A percentile compares a stretch with the other conserved stretches of the same genome.
Evolutionary conservation across 1,140 invertebrate species (phyloP).

Genomic region (Scaptomyza graminum): DNA sequence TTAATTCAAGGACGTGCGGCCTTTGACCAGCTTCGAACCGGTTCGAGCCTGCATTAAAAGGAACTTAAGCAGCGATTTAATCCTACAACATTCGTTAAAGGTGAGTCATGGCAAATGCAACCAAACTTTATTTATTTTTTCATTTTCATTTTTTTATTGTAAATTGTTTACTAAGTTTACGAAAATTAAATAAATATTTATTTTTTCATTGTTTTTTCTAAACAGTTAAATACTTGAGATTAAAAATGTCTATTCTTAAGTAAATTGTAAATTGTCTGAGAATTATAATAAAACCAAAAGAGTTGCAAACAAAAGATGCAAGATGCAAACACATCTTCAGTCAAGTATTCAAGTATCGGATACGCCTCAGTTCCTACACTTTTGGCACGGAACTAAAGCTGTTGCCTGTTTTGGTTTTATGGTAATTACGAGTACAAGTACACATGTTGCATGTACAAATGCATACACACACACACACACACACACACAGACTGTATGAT

Average conservation of each 20-base stretch:
- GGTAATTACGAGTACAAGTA: constrained; percentile 47
- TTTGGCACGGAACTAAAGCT: constrained; percentile 60
- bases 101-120: not conserved
- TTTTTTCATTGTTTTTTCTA: no score
- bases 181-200: not conserved
- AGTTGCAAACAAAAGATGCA: not conserved
- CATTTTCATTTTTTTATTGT: no score
- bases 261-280: not conserved
- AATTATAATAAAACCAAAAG: not conserved
- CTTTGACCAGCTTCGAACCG: constrained; percentile 55
- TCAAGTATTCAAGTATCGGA: constrained; percentile 18
- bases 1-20: constrained; percentile 64
- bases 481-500: not conserved
- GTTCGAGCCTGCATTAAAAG: constrained; percentile 19
- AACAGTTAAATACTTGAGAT: not conserved
- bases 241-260: not conserved
- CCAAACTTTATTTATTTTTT: no score
- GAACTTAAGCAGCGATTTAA: not conserved
- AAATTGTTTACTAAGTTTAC: no score
- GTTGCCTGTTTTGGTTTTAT: constrained; percentile 46
- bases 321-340: constrained; percentile 24
- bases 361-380: constrained; percentile 59
- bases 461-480: not conserved
- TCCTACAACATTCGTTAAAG: not conserved
- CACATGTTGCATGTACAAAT: constrained; percentile 25